Percentiles rank a stretch among this genome's conserved stretches.
phyloP scores from a whole-genome alignment of 1,140 invertebrate genomes.

The Papilio polytes region DNA sequence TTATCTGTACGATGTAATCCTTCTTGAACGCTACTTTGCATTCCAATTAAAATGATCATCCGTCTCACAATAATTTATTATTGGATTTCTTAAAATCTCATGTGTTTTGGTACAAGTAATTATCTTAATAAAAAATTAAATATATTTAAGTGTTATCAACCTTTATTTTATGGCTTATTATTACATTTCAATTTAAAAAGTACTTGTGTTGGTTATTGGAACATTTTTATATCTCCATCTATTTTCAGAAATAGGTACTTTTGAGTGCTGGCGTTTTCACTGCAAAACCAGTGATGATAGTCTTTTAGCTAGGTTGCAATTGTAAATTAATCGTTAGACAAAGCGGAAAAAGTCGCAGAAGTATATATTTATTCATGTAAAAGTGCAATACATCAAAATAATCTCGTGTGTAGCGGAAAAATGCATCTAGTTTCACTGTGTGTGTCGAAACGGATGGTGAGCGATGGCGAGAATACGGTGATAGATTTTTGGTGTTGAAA shows the following conservation, averaged over 20 bases:
- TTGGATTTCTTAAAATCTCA: constrained; percentile 27
- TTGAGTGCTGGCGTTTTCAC: constrained; percentile 83
- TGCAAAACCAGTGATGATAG: constrained; percentile 82
- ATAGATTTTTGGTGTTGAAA: constrained; percentile 84
- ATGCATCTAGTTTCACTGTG: constrained; percentile 77
- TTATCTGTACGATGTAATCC: constrained; percentile 23
- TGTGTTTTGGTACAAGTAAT: not conserved
- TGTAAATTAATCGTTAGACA: constrained; percentile 80
- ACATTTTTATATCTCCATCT: constrained; percentile 83
- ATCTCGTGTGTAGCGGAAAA: constrained; percentile 73
- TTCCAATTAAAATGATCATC: constrained; percentile 34
- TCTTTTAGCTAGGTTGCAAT: constrained; percentile 80
- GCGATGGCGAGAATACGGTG: constrained; percentile 83
- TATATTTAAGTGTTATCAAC: not conserved
- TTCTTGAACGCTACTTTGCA: constrained; percentile 38
- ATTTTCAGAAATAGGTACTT: constrained; percentile 84
- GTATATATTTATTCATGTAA: constrained; percentile 68
- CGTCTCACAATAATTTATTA: constrained; percentile 29
- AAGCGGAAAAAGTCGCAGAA: constrained; percentile 70
- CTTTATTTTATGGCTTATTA: constrained; percentile 37
- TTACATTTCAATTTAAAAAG: constrained; percentile 53
- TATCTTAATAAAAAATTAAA: constrained; percentile 33
- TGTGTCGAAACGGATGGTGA: constrained; percentile 80
- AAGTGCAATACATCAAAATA: constrained; percentile 73
- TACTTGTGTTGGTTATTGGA: constrained; percentile 61